Evolutionary conservation across 2,888 invertebrate genomes (phyloP).

Genomic region (Brachyptera putata): DNA sequence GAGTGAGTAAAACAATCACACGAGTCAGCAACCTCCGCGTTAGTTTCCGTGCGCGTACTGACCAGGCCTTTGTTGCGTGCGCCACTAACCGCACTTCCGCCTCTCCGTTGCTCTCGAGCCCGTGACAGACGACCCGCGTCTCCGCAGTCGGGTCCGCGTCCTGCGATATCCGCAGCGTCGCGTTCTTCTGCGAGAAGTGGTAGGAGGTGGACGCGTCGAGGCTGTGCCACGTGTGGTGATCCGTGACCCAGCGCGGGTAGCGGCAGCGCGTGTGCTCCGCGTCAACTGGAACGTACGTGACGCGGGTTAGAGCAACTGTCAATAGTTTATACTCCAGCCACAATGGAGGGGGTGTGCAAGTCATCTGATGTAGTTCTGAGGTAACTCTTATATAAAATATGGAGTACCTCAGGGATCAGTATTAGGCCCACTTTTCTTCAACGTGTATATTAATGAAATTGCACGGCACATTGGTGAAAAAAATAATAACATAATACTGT

Average conservation of each 20-base stretch:
- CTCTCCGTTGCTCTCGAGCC: slow-evolving; percentile 38
- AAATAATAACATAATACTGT: too few relatives aligned
- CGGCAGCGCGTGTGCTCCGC: slow-evolving; percentile 71
- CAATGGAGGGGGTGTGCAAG: too few relatives aligned
- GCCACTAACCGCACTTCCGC: slow-evolving; percentile 54
- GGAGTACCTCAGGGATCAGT: too few relatives aligned
- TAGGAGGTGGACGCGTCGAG: slow-evolving; percentile 68
- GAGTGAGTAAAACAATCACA: too few relatives aligned
- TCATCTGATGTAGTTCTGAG: too few relatives aligned
- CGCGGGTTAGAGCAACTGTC: background rate
- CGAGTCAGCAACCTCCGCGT: too few relatives aligned
- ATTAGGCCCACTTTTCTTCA: too few relatives aligned
- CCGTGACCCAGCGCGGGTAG: slow-evolving; percentile 73
- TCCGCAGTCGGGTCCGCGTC: slow-evolving; percentile 45
- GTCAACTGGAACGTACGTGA: slow-evolving; percentile 57
- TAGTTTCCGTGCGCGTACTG: too few relatives aligned
- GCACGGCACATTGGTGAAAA: too few relatives aligned
- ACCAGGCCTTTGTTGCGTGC: slow-evolving; percentile 75
- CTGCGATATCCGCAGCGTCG: slow-evolving; percentile 58
- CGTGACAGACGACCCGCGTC: slow-evolving; percentile 59
- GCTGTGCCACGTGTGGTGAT: slow-evolving; percentile 76
- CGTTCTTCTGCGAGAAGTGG: slow-evolving; percentile 69
- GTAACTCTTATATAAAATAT: too few relatives aligned
- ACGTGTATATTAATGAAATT: too few relatives aligned
- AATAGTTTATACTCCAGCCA: too few relatives aligned